Conservation (phyloP, 1,140 invertebrate genomes). For the Oreohelix idahoensis region DNA sequence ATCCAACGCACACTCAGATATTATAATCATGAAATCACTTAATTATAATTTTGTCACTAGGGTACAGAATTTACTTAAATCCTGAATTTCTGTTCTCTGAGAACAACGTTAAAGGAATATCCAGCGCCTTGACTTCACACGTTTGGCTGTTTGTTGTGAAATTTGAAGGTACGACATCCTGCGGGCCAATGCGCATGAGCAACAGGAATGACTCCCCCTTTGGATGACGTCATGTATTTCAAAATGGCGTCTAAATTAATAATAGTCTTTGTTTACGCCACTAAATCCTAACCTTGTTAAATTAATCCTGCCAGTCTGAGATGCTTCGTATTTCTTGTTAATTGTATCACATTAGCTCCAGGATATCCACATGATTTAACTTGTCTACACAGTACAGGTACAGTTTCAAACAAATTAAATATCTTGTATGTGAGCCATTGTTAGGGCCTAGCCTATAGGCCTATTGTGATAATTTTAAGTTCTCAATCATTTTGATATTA, state of each 20-base stretch:
- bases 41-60: too few species aligned
- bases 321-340: background rate
- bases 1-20: too few species aligned
- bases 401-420: background rate
- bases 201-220: background rate
- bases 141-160: background rate
- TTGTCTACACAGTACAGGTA: too few species aligned
- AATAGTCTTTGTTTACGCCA: constrained; percentile 9
- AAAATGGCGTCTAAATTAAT: constrained; percentile 11
- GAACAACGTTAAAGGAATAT: background rate
- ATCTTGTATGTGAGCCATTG: too few species aligned
- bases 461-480: too few species aligned
- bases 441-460: too few species aligned
- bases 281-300: background rate
- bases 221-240: constrained; percentile 5
- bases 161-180: background rate
- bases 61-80: too few species aligned
- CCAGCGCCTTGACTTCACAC: background rate
- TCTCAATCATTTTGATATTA: too few species aligned
- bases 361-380: too few species aligned
- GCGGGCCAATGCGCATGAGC: constrained; percentile 13
- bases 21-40: too few species aligned
- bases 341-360: too few species aligned
- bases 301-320: background rate
- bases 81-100: background rate